These are phyloP conservation scores for Heliconius cydno DNA, from an alignment of 2,888 invertebrate genomes.

Conservation along the genomic window DNA sequence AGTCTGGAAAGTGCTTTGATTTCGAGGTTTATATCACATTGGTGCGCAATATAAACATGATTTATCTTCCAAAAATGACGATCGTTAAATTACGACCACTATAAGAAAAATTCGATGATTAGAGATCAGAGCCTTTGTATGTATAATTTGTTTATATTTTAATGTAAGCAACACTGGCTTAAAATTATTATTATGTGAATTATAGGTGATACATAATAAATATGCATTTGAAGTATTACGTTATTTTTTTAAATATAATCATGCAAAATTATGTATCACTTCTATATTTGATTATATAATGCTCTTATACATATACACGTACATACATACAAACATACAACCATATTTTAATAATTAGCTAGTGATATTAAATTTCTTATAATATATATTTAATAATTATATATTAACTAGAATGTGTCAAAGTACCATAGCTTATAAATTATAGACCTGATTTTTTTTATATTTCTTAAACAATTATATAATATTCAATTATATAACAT, in stretches of 20 bases:
- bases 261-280: not conserved
- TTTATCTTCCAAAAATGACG: not conserved
- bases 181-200: not conserved
- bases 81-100: too few species aligned
- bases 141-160: not conserved
- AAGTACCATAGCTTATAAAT: not conserved
- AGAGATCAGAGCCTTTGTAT: conserved; percentile 7
- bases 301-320: not conserved
- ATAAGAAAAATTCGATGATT: not conserved
- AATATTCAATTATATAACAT: not conserved
- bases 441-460: conserved; percentile 21
- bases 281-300: not conserved
- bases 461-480: not conserved
- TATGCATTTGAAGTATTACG: not conserved
- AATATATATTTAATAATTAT: not conserved
- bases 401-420: conserved; percentile 8
- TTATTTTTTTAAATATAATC: not conserved
- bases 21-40: not conserved
- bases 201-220: not conserved
- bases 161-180: not conserved
- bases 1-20: conserved; percentile 29
- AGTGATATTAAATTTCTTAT: not conserved
- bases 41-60: not conserved
- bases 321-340: not conserved
- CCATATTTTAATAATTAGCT: not conserved